Evolutionary conservation across 2,888 invertebrate species (phyloP), one percentile per base, ranked within the genome.

Genomic region (Morpho helenor): DNA sequence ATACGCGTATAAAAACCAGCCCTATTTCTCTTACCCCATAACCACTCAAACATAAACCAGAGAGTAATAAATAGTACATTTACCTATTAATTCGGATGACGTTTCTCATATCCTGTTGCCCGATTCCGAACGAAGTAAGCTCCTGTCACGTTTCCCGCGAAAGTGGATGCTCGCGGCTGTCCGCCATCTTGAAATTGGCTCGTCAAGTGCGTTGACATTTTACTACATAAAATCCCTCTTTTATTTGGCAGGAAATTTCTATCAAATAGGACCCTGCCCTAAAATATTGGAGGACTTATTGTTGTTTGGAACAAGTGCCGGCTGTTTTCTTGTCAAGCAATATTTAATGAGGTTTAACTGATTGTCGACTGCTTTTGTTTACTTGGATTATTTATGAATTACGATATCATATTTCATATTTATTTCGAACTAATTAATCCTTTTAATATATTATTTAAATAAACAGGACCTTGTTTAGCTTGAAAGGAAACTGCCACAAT

Each of bases 131-230:
- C 52, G 58, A 58, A 60, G 55, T 59, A 43, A 56, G 60, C 60
- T 46, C 41, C 73, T 77, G 81, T 82, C 85, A 82, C 83, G 79
- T 83, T 79, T 82, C 77, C 76, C 80, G 75, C 76, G 73, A 71
- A 80, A 85, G 82, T 80, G 75, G 74, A 73, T 50, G 48, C 76
- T 74, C 71, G 66, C 69, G 63, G 65, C 67, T 71, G 66, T 69
- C 68, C 73, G 84, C 87, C 86, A 87, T 88, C 85, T 88, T 86
- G 82, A 73, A 83, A 84, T 83, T 80, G 83, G 72, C 70, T 67
- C 55, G 61, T 60, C 61, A 71, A 73, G 66, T 76, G 71, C 71
- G 76, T 80, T 81, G 81, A 80, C 75, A 75, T 76, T 79, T 77
- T 76, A 75, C 79, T 82, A 84, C 85, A 86, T 82, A 80, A 83